Evolutionary conservation across 1,140 invertebrate species (phyloP).

Genomic region (Drosophila suzukii): DNA sequence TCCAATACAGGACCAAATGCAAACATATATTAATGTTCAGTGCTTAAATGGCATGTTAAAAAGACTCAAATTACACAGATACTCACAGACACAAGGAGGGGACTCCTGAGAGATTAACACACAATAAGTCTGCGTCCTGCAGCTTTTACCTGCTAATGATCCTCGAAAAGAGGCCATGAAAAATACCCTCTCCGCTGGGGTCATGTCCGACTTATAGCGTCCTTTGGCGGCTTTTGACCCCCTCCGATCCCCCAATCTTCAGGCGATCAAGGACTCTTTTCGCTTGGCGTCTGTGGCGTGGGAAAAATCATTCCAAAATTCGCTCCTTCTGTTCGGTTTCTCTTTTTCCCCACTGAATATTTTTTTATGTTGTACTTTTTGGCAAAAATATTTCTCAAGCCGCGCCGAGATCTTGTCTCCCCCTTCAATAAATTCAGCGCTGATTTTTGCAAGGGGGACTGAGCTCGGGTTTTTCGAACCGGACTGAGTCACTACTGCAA

Average conservation of each 20-base stretch:
- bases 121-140: slow-evolving; percentile 47
- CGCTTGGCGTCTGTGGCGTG: slow-evolving; percentile 42
- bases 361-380: slow-evolving; percentile 20
- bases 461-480: background rate
- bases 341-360: slow-evolving; percentile 11
- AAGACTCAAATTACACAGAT: slow-evolving; percentile 70
- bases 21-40: slow-evolving; percentile 19
- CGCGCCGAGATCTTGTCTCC: slow-evolving; percentile 62
- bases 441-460: slow-evolving; percentile 30
- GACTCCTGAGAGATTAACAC: slow-evolving; percentile 12
- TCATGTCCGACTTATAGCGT: slow-evolving; percentile 53
- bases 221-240: slow-evolving; percentile 36
- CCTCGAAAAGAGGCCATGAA: slow-evolving; percentile 18
- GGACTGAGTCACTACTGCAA: slow-evolving; percentile 38
- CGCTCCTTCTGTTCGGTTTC: slow-evolving; percentile 35
- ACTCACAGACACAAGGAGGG: slow-evolving; percentile 48
- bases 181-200: slow-evolving; percentile 58
- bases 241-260: background rate
- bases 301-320: slow-evolving; percentile 37
- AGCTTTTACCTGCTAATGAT: slow-evolving; percentile 72
- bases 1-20: slow-evolving; percentile 22
- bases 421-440: slow-evolving; percentile 50
- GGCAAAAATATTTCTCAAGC: slow-evolving; percentile 63
- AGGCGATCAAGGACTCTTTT: slow-evolving; percentile 37
- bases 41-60: slow-evolving; percentile 34